Evolutionary conservation across 2,888 invertebrate species (phyloP).

Genomic region (Peribatodes rhomboidaria): DNA sequence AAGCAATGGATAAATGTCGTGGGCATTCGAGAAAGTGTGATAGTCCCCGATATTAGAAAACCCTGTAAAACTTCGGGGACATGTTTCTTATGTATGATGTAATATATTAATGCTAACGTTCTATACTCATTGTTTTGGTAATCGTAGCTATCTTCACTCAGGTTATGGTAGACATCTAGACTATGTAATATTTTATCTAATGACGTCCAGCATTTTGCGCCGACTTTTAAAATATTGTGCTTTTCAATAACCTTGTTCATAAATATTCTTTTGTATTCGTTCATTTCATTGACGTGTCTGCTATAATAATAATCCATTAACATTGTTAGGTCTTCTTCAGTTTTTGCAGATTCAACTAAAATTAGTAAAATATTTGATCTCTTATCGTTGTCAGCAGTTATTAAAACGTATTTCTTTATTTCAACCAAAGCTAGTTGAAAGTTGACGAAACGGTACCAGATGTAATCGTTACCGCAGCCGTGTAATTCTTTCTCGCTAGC

Average conservation of each 20-base stretch:
- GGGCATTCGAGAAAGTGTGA: neutral
- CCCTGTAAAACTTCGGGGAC: constrained; percentile 22
- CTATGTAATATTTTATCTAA: constrained; percentile 37
- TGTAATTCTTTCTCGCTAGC: constrained; percentile 45
- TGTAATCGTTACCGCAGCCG: constrained; percentile 53
- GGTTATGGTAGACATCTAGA: constrained; percentile 18
- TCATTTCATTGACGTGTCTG: constrained; percentile 40
- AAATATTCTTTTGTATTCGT: constrained; percentile 25
- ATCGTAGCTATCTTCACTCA: neutral
- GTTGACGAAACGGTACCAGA: constrained; percentile 57
- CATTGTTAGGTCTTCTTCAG: constrained; percentile 48
- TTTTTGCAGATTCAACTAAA: constrained; percentile 52
- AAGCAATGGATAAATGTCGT: neutral
- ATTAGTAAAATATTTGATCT: constrained; percentile 34
- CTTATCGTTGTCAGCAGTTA: constrained; percentile 20
- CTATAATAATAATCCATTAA: constrained; percentile 57
- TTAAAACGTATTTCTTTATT: constrained; percentile 28
- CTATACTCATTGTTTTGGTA: constrained; percentile 5
- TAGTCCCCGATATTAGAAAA: neutral
- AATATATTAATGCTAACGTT: constrained; percentile 29
- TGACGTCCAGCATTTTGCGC: constrained; percentile 33
- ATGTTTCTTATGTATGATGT: constrained; percentile 27
- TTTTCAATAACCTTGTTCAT: constrained; percentile 21
- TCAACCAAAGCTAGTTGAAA: constrained; percentile 51
- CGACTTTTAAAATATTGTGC: constrained; percentile 25